Evolutionary conservation across 53 echinoderm and acorn worm genomes (phyloP).

Genomic region (Crossaster papposus): DNA sequence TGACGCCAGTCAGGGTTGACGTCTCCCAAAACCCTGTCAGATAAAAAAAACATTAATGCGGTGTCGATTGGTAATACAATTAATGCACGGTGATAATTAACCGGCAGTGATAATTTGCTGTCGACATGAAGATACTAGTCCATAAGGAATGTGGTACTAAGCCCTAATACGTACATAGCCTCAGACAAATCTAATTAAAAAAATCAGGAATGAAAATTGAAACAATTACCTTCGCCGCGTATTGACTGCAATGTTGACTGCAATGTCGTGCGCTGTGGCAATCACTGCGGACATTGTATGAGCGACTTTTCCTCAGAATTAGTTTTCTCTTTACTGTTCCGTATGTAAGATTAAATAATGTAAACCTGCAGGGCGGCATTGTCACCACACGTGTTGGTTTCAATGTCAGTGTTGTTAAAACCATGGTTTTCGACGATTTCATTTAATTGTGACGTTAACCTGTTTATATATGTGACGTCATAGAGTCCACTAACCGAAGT

Average conservation of each 20-base stretch:
- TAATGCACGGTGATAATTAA: neutral
- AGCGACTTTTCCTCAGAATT: neutral
- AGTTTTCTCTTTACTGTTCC: neutral
- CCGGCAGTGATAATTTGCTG: no score
- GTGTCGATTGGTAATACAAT: neutral
- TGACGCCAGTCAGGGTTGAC: constrained; percentile 61
- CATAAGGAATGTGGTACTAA: no score
- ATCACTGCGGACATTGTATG: constrained; percentile 16
- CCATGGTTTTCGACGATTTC: neutral
- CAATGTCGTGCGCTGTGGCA: constrained; percentile 29
- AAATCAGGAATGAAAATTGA: neutral
- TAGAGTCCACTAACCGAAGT: no score
- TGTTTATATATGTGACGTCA: no score
- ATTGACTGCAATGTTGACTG: constrained; percentile 29
- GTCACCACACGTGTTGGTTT: neutral
- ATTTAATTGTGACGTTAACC: neutral
- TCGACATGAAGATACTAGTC: no score
- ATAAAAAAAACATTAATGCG: neutral
- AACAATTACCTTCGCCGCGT: constrained; percentile 32
- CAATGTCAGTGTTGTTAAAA: neutral
- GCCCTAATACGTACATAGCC: no score
- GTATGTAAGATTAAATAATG: no score
- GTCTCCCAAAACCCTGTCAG: constrained; percentile 55
- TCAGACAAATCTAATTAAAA: no score
- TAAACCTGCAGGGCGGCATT: neutral